Evolutionary conservation across 1,140 invertebrate species (phyloP).

Genomic region (Oedothorax gibbosus): DNA sequence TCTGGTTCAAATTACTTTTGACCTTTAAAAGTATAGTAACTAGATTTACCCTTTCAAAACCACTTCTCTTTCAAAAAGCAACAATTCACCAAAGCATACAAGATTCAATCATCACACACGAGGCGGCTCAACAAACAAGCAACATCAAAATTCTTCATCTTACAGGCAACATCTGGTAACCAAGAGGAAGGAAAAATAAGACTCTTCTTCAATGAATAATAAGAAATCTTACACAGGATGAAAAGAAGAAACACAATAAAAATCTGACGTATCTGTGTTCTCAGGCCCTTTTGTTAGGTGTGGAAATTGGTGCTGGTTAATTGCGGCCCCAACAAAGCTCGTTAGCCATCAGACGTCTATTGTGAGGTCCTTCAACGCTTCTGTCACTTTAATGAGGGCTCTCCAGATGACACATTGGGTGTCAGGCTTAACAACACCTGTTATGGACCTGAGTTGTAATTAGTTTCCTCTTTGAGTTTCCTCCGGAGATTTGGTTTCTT

Average conservation of each 20-base stretch:
- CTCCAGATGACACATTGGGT: slow-evolving; percentile 58
- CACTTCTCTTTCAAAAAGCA: too few species aligned
- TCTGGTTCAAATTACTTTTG: too few species aligned
- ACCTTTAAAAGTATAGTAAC: too few species aligned
- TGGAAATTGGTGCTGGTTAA: slow-evolving; percentile 53
- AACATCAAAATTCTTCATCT: too few species aligned
- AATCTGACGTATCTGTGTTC: slow-evolving; percentile 13
- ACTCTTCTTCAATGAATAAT: slow-evolving; percentile 42
- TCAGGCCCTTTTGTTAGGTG: slow-evolving; percentile 28
- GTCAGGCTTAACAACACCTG: slow-evolving; percentile 59
- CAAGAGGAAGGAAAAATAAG: slow-evolving; percentile 20
- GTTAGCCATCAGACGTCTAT: slow-evolving; percentile 58
- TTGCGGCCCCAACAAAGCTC: slow-evolving; percentile 53
- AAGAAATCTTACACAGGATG: slow-evolving; percentile 19
- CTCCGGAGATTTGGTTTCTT: slow-evolving; percentile 42
- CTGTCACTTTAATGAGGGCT: slow-evolving; percentile 56
- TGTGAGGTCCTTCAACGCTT: slow-evolving; percentile 57
- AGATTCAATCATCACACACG: too few species aligned
- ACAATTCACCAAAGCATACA: too few species aligned
- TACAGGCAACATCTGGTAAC: slow-evolving; percentile 37
- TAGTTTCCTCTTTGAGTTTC: slow-evolving; percentile 40
- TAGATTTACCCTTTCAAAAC: too few species aligned
- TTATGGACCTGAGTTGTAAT: slow-evolving; percentile 59
- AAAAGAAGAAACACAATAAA: not conserved
- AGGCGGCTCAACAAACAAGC: too few species aligned